Evolutionary conservation across 2,797 vertebrate species (phyloP), one percentile per base, ranked within the genome.

Genomic region (Octomys mimax): DNA sequence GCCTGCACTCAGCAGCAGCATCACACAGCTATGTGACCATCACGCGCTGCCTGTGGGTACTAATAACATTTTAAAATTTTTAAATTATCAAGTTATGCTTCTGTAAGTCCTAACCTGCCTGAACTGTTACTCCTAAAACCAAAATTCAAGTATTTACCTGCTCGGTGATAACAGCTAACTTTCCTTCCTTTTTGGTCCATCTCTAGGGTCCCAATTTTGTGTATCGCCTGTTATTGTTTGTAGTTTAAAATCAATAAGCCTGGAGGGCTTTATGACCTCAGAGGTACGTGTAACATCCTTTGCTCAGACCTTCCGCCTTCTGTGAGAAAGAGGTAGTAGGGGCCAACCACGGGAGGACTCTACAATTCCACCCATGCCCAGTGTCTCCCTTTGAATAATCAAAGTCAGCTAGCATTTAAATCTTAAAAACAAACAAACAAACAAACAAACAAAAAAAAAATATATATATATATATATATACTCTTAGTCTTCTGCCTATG

Each of bases 61-160:
- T 14, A 28, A 75, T 14, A 26, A 28, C 42, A 14, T 28, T 46
- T 75, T 28, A 28, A 2, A 95, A 73, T 85, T 95, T 78, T 22
- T 78, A 95, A 97, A 93, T 57, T 83, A 94, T 4, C 16, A 86
- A 83, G 91, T 83, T 52, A 71, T 0, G 26, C 9, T 68, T 64
- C 28, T 33, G 22, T 36, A 95, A 94, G n/a, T 89, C 33, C 59
- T 70, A 36, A 73, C 21, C 46, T 31, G 89, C 77, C 61, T 87
- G 52, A 92, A 92, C 52, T 36, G 57, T 87, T 0, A 81, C 16
- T 82, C 14, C 78, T 80, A 87, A 89, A 11, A 42, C n/a, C 54
- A 88, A 85, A 87, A 93, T 71, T 81, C 77, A 94, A 89, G 87
- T 61, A 24, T 16, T 57, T 18, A 18, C 54, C 31, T 73, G 52